Conservation (phyloP, 2,888 invertebrate species). For the Polydrusus tereticollis region DNA sequence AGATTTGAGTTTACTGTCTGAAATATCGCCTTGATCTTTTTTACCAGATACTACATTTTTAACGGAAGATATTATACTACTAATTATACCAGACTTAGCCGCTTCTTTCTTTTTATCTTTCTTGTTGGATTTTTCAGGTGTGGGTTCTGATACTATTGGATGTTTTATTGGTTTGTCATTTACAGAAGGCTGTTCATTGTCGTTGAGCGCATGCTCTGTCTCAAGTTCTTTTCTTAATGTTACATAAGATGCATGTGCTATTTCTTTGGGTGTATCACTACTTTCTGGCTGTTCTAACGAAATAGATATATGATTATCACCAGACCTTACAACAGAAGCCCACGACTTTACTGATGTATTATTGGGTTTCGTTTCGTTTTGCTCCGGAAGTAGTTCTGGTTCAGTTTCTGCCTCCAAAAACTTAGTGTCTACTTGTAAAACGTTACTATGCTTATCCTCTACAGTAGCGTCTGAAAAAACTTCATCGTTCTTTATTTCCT, state of each 20-base stretch:
- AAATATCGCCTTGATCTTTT: slow-evolving; percentile 21
- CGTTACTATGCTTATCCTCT: not conserved
- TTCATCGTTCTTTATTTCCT: not conserved
- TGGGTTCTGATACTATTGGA: not conserved
- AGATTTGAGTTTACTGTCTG: slow-evolving; percentile 34
- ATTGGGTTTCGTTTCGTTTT: not conserved
- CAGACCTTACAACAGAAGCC: slow-evolving; percentile 35
- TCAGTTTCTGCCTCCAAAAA: not conserved
- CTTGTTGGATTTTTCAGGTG: slow-evolving; percentile 18
- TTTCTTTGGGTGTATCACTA: not conserved
- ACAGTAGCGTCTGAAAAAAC: not conserved
- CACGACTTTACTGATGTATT: slow-evolving; percentile 22
- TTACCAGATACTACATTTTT: slow-evolving; percentile 54
- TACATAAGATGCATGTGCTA: not conserved
- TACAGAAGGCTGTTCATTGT: no score
- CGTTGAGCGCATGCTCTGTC: not conserved
- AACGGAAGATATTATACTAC: slow-evolving; percentile 57
- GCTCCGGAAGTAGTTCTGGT: not conserved
- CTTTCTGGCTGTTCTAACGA: not conserved
- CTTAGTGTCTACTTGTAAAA: not conserved
- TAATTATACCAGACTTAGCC: slow-evolving; percentile 57
- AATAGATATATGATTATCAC: slow-evolving; percentile 11
- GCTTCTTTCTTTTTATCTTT: slow-evolving; percentile 46
- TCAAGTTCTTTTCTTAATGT: not conserved
- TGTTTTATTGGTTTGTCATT: not conserved